phyloP scores from a whole-genome alignment of 2,888 invertebrate species.

The Entomobrya multifasciata region DNA sequence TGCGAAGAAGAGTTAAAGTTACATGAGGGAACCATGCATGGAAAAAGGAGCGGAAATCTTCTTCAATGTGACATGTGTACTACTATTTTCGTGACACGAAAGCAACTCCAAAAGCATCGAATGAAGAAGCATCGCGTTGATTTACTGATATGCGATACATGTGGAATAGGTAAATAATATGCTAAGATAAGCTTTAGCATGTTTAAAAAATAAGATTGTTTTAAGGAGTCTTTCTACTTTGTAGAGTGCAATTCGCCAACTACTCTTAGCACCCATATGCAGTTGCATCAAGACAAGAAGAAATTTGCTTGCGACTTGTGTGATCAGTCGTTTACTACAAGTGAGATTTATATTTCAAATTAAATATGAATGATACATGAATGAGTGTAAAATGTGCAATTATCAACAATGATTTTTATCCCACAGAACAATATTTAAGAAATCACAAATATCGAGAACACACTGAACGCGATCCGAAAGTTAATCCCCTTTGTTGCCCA shows the following conservation, averaged over 20 bases:
- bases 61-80: conserved; percentile 12
- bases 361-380: neutral
- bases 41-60: neutral
- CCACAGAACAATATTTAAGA: neutral
- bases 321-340: neutral
- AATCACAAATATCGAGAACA: conserved; percentile 1
- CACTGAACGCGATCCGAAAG: neutral
- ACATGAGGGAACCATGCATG: neutral
- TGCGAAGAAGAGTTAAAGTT: conserved; percentile 9
- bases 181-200: too few relatives aligned
- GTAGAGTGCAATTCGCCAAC: neutral
- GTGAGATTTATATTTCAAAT: neutral
- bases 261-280: conserved; percentile 16
- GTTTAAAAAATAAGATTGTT: neutral
- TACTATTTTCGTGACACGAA: neutral
- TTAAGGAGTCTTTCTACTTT: neutral
- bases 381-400: neutral
- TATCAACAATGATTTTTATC: neutral
- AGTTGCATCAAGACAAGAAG: neutral
- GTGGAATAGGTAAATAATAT: conserved; percentile 51
- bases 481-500: neutral
- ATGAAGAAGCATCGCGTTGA: conserved; percentile 20
- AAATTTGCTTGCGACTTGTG: conserved; percentile 14
- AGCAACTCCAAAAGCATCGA: neutral
- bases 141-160: conserved; percentile 34